Evolutionary conservation across 1,140 invertebrate species (phyloP).

Genomic region (Sipha flava): DNA sequence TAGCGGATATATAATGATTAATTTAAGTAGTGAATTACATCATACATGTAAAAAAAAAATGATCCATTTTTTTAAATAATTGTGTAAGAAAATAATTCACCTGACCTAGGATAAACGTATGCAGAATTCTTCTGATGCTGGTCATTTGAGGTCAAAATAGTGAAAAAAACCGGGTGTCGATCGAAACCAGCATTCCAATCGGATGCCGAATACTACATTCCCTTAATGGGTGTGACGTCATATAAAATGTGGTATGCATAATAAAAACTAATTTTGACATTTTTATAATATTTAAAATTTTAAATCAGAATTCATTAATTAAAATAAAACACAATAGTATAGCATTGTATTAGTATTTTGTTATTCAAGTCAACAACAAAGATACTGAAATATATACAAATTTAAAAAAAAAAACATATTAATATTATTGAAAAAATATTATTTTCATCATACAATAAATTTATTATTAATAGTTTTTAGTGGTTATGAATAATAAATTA

Average conservation of each 20-base stretch:
- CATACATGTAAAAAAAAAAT: no score
- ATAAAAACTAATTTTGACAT: not conserved
- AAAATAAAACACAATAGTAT: not conserved
- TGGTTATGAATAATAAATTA: no score
- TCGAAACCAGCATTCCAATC: not conserved
- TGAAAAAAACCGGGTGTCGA: not conserved
- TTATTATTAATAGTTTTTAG: no score
- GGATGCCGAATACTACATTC: not conserved
- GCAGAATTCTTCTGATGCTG: not conserved
- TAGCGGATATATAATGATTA: no score
- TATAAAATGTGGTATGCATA: not conserved
- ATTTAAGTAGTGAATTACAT: no score
- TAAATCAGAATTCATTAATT: not conserved
- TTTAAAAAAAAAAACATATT: no score
- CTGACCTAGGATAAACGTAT: not conserved
- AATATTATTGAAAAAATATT: no score
- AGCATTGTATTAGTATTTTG: no score
- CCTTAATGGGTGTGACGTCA: constrained; percentile 6
- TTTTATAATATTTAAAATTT: not conserved
- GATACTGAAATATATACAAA: no score
- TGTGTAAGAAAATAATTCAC: not conserved
- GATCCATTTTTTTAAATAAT: not conserved
- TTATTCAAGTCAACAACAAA: no score
- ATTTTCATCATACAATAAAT: no score
- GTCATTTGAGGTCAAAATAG: constrained; percentile 8